Evolutionary conservation across 2,113 vertebrate species (phyloP).

Genomic region (Mobula birostris): DNA sequence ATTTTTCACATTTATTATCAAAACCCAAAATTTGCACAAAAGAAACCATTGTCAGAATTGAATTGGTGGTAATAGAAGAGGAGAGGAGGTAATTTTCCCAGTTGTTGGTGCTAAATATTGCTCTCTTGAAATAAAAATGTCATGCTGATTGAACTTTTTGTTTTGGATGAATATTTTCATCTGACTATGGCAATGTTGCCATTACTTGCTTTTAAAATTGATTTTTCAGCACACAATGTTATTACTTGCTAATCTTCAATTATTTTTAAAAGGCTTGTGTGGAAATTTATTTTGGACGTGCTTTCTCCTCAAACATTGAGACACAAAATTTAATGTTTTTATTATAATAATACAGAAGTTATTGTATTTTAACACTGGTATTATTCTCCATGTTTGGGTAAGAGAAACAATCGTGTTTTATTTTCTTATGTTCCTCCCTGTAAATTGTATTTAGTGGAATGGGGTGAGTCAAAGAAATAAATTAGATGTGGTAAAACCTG

Average conservation of each 20-base stretch:
- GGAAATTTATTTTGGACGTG: background rate
- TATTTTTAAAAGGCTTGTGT: background rate
- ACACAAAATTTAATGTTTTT: background rate
- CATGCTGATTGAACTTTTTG: background rate
- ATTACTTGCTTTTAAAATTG: background rate
- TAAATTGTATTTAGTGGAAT: background rate
- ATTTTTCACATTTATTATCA: background rate
- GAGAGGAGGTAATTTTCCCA: background rate
- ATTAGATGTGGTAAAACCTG: no score
- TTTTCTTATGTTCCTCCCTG: background rate
- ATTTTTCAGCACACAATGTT: no score
- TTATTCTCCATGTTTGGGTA: background rate
- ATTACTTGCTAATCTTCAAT: background rate
- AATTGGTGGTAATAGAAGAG: background rate
- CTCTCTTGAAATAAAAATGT: background rate
- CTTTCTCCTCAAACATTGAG: background rate
- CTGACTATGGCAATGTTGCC: background rate
- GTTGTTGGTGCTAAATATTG: background rate
- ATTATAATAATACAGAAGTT: no score
- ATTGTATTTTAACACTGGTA: background rate
- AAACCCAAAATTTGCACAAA: background rate
- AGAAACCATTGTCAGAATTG: background rate
- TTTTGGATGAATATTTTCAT: background rate
- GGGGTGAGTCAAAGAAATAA: background rate
- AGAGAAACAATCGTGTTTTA: background rate